Evolutionary conservation across 2,797 vertebrate species (phyloP), one percentile per base, ranked within the genome.

Genomic region (Sylvia borin): DNA sequence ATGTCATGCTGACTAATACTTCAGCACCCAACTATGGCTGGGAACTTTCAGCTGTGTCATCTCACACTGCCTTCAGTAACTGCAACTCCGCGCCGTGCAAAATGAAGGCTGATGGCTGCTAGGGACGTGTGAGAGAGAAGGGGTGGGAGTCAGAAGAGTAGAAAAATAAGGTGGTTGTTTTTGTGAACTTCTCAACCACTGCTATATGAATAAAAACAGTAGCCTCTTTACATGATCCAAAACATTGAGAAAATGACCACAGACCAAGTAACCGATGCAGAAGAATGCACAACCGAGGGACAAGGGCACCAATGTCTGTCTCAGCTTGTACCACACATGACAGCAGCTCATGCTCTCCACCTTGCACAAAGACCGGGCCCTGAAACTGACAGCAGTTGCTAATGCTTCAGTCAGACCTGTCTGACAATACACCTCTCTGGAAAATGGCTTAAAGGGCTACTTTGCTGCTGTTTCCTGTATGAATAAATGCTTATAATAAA

Each of bases 1-100:
- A 8, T 50, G 81, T 61, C 17, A 32, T 95, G 93, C 94, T 96
- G 93, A 96, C 91, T 96, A 95, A 96, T 94, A 94, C 85, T 95
- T 92, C 91, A 1, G 88, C 74, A 85, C 60, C 82, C 61, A 7
- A 32, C 85, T 90, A 90, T 0, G 83, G 88, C 93, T 96, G 95
- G 94, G 95, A 97, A 97, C 93, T 95, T 96, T 96, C 95, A 96
- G 95, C 96, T 95, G 91, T 95, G 88, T 95, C 96, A 96, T 95
- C 95, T 96, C 96, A 97, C 93, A 94, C 94, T 95, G 93, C 53
- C 88, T 86, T 77, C 90, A 76, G 60, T 21, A 96, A 95, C 94
- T 96, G 95, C 94, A 96, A 68, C 88, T 68, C 74, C 0, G 0
- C 34, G 64, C 53, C 0, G 9, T 7, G 18, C 83, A 67, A 72